Evolutionary conservation across 2,797 vertebrate genomes (phyloP).

Genomic region (Smutsia temminckii): DNA sequence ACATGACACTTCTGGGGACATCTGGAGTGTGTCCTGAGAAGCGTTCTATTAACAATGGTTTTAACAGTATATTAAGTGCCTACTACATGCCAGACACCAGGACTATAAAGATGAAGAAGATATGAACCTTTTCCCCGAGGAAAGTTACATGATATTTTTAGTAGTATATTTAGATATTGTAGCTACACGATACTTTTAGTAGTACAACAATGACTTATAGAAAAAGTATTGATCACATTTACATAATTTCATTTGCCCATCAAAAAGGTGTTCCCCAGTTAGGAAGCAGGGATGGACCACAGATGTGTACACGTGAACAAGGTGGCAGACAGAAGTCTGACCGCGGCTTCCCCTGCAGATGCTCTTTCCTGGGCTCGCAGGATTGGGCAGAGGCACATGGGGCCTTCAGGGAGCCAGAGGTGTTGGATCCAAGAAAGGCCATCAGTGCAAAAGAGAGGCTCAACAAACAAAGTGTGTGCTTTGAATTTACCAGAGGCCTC

Average conservation of each 20-base stretch:
- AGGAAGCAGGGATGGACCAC: background rate
- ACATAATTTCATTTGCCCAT: too few relatives aligned
- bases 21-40: background rate
- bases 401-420: background rate
- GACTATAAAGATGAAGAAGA: background rate
- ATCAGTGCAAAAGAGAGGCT: background rate
- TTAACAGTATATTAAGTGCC: background rate
- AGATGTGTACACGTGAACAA: background rate
- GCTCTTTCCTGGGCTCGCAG: background rate
- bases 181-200: fast-evolving
- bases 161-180: fast-evolving
- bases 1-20: background rate
- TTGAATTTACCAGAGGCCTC: background rate
- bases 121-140: background rate
- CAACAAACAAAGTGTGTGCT: background rate
- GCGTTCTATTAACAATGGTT: background rate
- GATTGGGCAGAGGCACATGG: background rate
- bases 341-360: fast-evolving
- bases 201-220: background rate
- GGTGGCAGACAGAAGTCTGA: background rate
- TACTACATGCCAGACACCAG: background rate
- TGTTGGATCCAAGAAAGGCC: background rate
- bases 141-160: background rate
- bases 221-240: fast-evolving
- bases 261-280: background rate